Percentiles rank a stretch among this genome's conserved stretches.
phyloP scores from a whole-genome alignment of 2,797 vertebrate species.

The Sebastes ruberrimus region DNA sequence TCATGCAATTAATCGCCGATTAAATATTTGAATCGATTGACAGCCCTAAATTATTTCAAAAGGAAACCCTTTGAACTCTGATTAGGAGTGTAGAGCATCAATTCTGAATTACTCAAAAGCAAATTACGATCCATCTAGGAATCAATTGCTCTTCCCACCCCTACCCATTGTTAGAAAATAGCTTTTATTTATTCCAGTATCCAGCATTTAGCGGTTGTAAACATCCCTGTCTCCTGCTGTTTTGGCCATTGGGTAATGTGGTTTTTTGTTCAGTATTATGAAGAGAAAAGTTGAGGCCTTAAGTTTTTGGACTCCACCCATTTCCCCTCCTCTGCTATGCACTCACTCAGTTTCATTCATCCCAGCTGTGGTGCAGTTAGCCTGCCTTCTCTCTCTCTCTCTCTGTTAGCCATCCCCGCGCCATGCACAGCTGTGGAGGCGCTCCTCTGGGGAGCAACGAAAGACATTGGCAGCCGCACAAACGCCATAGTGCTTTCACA shows the following conservation, averaged over 20 bases:
- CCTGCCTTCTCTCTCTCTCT: conserved; percentile 7
- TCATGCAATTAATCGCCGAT: no score
- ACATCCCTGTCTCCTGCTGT: background rate
- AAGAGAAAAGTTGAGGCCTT: conserved; percentile 16
- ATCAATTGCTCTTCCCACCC: background rate
- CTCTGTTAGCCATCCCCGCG: conserved; percentile 21
- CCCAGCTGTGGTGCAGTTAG: conserved; percentile 57
- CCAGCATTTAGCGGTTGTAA: background rate
- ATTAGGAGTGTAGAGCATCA: background rate
- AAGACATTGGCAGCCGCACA: conserved; percentile 48
- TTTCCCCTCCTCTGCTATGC: background rate
- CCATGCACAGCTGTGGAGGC: conserved; percentile 49
- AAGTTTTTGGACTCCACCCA: conserved; percentile 20
- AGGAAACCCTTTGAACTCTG: background rate
- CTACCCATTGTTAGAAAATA: background rate
- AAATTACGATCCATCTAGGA: background rate
- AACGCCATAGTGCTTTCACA: conserved; percentile 41
- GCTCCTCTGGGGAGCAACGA: conserved; percentile 39
- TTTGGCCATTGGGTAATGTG: background rate
- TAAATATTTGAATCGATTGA: no score
- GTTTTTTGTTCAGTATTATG: conserved; percentile 13
- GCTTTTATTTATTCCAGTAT: background rate
- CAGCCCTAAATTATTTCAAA: background rate
- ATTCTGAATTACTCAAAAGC: background rate
- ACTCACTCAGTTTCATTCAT: conserved; percentile 57